Evolutionary conservation across 2,797 vertebrate species (phyloP), one percentile per base, ranked within the genome.

Genomic region (Darevskia nairensis): DNA sequence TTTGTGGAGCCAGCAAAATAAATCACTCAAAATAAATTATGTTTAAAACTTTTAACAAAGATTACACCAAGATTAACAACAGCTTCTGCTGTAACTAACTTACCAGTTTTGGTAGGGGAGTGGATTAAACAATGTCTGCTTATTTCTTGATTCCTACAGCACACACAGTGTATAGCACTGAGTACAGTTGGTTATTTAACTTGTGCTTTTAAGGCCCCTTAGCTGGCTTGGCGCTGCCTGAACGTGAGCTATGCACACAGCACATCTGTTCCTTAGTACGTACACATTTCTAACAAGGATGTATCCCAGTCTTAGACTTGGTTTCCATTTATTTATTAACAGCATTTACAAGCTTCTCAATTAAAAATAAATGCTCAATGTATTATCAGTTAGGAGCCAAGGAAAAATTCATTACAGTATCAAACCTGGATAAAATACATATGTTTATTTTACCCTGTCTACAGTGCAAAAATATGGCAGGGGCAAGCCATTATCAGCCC

Each of bases 1-100:
- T 25, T 84, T 46, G 50, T 86, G 19, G 15, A 64, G 10, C 21
- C 10, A 87, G 68, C 1, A 35, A 77, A 8, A 1, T 0, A 8
- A 3, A 0, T 46, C 3, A 86, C 0, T 6, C 27, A 25, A 68
- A 41, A 41, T 0, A 17, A 85, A 64, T 3, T 39, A 55, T 13
- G 21, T 84, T 59, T 82, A 1, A 13, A 19, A 6, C 8, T 84
- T 2, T 0, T 0, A 35, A 72, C 66, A 82, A n/a, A 68, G 23
- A 10, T 46, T 82, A 85, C 27, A 71, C 19, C 13, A 64, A 5
- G 0, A 32, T 44, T 21, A 6, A 7, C 50, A 11, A 35, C 21
- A 0, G 19, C 0, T 6, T 15, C 41, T 19, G 1, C 1, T 66
- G 0, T 32, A 17, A 23, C 1, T 23, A 8, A 0, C 46, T 13